phyloP scores from a whole-genome alignment of 23 tunicate genomes.

The Clavelina lepadiformis region DNA sequence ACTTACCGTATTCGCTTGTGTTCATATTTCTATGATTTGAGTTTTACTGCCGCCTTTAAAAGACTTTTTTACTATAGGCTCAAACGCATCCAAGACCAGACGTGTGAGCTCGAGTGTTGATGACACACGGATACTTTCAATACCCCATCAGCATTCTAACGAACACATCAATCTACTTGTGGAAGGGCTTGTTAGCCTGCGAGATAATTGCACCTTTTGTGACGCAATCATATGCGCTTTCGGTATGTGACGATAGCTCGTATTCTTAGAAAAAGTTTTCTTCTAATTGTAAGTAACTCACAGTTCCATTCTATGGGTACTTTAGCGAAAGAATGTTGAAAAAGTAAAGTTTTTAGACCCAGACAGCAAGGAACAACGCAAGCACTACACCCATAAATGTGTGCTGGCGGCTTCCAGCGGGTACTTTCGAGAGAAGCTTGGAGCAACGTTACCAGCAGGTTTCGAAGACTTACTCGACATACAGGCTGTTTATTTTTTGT shows the following conservation, averaged over 20 bases:
- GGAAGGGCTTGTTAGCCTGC: slow-evolving; percentile 15
- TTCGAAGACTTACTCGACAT: too few relatives aligned
- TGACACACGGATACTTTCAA: slow-evolving; percentile 11
- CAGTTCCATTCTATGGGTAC: too few relatives aligned
- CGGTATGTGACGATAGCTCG: slow-evolving; percentile 9
- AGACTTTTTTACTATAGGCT: too few relatives aligned
- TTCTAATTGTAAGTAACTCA: too few relatives aligned
- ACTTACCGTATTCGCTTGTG: too few relatives aligned
- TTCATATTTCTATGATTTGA: too few relatives aligned
- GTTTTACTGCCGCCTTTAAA: too few relatives aligned
- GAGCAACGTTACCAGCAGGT: slow-evolving; percentile 16
- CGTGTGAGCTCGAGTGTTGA: slow-evolving; percentile 8
- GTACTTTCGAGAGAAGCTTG: slow-evolving; percentile 36
- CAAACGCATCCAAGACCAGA: too few relatives aligned
- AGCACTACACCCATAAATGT: slow-evolving; percentile 30
- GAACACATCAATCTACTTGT: slow-evolving; percentile 34
- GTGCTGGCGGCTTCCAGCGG: slow-evolving; percentile 48
- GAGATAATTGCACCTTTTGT: slow-evolving; percentile 19
- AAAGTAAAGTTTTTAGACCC: slow-evolving; percentile 24
- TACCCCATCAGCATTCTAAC: slow-evolving; percentile 34
- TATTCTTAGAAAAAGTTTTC: too few relatives aligned
- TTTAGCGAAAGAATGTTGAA: too few relatives aligned
- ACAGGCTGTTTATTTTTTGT: too few relatives aligned
- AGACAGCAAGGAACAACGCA: slow-evolving; percentile 3
- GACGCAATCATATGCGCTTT: slow-evolving; percentile 17